Evolutionary conservation across 1,140 invertebrate genomes (phyloP).

Genomic region (Caenorhabditis briggsae): DNA sequence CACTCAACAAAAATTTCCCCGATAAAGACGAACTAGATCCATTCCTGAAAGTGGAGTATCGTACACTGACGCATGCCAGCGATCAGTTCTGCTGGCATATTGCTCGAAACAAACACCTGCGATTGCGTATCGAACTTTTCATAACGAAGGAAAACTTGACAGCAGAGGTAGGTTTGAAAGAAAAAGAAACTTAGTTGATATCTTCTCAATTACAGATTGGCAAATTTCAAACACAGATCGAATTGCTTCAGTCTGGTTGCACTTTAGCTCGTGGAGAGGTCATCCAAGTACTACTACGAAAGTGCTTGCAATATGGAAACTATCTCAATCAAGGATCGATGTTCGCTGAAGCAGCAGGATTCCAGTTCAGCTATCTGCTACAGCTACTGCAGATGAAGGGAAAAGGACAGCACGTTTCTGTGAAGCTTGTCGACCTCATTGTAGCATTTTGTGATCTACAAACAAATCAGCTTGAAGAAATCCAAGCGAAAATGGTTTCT

Average conservation of each 20-base stretch:
- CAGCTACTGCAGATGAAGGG: slow-evolving; percentile 37
- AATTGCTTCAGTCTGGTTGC: background rate
- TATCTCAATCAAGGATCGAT: slow-evolving; percentile 43
- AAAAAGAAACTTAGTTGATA: background rate
- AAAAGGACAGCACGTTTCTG: slow-evolving; percentile 22
- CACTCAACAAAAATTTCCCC: slow-evolving; percentile 30
- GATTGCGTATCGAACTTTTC: slow-evolving; percentile 13
- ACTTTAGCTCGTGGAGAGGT: background rate
- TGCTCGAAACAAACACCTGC: slow-evolving; percentile 23
- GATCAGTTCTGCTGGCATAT: slow-evolving; percentile 46
- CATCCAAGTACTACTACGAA: slow-evolving; percentile 6
- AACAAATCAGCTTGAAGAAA: background rate
- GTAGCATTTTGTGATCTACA: slow-evolving; percentile 23
- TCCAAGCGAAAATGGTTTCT: background rate
- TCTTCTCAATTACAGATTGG: slow-evolving; percentile 1
- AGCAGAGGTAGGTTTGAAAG: background rate
- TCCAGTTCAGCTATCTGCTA: slow-evolving; percentile 32
- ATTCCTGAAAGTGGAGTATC: slow-evolving; percentile 26
- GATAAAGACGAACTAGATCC: slow-evolving; percentile 45
- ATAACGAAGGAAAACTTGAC: slow-evolving; percentile 41
- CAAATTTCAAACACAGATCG: slow-evolving; percentile 27
- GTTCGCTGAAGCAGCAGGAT: slow-evolving; percentile 19
- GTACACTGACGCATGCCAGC: slow-evolving; percentile 27
- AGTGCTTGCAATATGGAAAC: slow-evolving; percentile 34
- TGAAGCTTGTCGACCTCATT: slow-evolving; percentile 6